Percentiles rank a stretch among this genome's conserved stretches.
These are phyloP conservation scores for Pyrrhosoma nymphula DNA, from an alignment of 2,888 invertebrate genomes.

Conservation along the genomic window DNA sequence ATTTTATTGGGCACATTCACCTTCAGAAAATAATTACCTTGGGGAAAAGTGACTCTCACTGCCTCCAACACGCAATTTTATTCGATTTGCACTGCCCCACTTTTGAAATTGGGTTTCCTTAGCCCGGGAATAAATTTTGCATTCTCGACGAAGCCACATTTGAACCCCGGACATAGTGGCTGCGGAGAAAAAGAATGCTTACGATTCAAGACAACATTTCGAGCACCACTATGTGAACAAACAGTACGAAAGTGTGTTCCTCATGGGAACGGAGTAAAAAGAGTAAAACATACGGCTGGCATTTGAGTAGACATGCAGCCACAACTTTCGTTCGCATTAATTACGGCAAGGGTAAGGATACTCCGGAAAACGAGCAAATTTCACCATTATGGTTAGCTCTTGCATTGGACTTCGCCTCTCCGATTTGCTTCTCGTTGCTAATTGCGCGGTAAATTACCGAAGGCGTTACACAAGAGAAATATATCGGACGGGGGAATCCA, in stretches of 20 bases:
- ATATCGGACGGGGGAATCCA: neutral
- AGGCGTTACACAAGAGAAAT: neutral
- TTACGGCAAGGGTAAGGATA: neutral
- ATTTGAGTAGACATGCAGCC: too few species aligned
- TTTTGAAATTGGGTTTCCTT: neutral
- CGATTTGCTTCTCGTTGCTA: neutral
- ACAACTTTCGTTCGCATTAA: too few species aligned
- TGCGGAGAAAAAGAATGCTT: too few species aligned
- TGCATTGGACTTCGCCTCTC: neutral
- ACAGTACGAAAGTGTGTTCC: too few species aligned
- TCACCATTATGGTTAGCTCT: neutral
- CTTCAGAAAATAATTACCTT: neutral
- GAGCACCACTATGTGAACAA: too few species aligned
- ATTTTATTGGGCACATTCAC: neutral
- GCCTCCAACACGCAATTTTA: neutral
- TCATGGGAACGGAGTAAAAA: too few species aligned
- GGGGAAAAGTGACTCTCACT: neutral
- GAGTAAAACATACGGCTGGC: too few species aligned
- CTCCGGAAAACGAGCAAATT: neutral
- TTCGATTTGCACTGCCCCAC: neutral
- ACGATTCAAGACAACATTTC: too few species aligned
- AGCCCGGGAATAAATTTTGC: neutral
- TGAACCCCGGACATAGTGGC: neutral
- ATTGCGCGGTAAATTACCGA: neutral
- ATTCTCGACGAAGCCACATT: neutral